Evolutionary conservation across 1,140 invertebrate species (phyloP).

Genomic region (Lethrus apterus): DNA sequence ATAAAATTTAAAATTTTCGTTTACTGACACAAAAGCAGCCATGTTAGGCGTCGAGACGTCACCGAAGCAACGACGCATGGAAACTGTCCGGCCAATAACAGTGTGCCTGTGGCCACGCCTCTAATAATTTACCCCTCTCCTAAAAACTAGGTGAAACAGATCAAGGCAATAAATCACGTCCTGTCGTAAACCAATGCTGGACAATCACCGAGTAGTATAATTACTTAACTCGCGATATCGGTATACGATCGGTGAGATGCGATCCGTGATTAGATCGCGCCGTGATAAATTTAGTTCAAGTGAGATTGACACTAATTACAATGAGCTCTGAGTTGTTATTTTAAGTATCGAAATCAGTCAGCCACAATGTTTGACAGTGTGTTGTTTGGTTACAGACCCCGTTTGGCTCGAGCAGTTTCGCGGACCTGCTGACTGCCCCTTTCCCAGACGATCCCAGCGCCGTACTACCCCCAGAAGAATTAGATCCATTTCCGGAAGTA

Average conservation of each 20-base stretch:
- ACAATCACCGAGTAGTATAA: conserved; percentile 16
- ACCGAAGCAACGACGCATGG: conserved; percentile 24
- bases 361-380: conserved; percentile 9
- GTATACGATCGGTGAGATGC: conserved; percentile 14
- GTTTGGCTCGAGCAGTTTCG: conserved; percentile 56
- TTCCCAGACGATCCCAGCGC: conserved; percentile 45
- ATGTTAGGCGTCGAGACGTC: conserved; percentile 30
- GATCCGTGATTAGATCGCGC: conserved; percentile 15
- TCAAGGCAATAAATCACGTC: conserved; percentile 23
- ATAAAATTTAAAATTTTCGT: no score
- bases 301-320: conserved; percentile 18
- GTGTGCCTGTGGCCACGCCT: conserved; percentile 21
- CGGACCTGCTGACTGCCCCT: conserved; percentile 53
- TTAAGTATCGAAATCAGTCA: conserved; percentile 13
- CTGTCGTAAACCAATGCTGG: conserved; percentile 14
- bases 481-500: conserved; percentile 39
- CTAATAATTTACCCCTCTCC: conserved; percentile 21
- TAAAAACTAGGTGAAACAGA: conserved; percentile 22
- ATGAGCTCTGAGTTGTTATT: conserved; percentile 18
- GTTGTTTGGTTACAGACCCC: conserved; percentile 46
- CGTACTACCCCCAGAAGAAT: conserved; percentile 35
- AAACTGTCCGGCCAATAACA: conserved; percentile 22
- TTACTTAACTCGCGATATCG: conserved; percentile 15
- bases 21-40: no score
- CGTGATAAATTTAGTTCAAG: conserved; percentile 11